Evolutionary conservation across 2,113 vertebrate species (phyloP), one percentile per base, ranked within the genome.

Genomic region (Bostrychus sinensis): DNA sequence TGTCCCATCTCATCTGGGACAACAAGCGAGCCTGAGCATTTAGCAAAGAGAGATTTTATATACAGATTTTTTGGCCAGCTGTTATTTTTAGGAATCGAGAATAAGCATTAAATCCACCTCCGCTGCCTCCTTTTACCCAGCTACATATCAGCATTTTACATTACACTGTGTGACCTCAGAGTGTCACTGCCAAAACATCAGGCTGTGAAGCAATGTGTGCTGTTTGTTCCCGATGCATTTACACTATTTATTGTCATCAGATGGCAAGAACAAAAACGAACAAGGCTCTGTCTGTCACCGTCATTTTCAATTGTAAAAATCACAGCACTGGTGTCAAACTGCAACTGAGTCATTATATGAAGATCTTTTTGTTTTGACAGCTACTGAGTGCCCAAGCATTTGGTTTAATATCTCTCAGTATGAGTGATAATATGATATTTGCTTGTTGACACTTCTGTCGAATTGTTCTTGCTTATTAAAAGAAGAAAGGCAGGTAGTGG

Each of bases 181-280:
- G 77, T 80, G 66, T 82, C 80, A 58, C 23, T 30, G 66, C 64
- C 50, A 48, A 78, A 81, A 76, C 77, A 73, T 78, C 81, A 77
- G 72, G 79, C 83, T 78, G 85, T 72, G 83, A 78, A 72, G 62
- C 19, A 74, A 79, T 78, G 59, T 2, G 34, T 30, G 25, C 51
- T 30, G 3, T 70, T 74, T 73, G 68, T 72, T 82, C 69, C 62
- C 50, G 14, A 19, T 62, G 65, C 38, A 11, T 69, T 68, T 51
- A 19, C 58, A 65, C 28, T 1, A 38, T 68, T 79, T 70, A 36
- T 65, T 48, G 58, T 75, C 50, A 54, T 80, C 60, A 66, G 55
- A 51, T 45, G 56, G 50, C 73, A 70, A 70, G 48, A 51, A 51
- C 48, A 28, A 66, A 78, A 79, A 66, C 41, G 32, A 78, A 74